Evolutionary conservation across 2,888 invertebrate species (phyloP), one percentile per base, ranked within the genome.

Genomic region (Melanchra persicariae): DNA sequence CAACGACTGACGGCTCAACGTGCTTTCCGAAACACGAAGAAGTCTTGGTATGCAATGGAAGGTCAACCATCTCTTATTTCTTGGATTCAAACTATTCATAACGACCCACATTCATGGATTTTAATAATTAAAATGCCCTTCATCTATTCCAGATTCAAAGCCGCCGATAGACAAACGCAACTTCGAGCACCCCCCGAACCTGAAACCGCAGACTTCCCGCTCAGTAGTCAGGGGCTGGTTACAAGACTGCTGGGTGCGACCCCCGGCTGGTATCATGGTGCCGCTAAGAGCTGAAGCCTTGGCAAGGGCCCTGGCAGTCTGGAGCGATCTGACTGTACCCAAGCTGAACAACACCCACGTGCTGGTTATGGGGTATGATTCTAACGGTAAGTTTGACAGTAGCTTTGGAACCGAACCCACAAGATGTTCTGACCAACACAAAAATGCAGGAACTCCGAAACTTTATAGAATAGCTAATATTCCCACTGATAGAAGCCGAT

Each of bases 341-440:
- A 92, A 92, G 0, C 77, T 95, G 24, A 93, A 95, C 45, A 85
- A 95, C 4, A 91, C 93, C 0, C 95, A 95, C 43, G 92, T 96
- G 0, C 91, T 96, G 26, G 90, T 96, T 0, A 92, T 96, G 19
- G 96, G 95, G n/a, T 96, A 95, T 52, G 96, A 96, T 77, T 90
- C 92, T 0, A 94, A 96, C 76, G 96, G 95, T 95, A 76, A 92
- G 93, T 52, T n/a, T n/a, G n/a, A n/a, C n/a, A n/a, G n/a, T n/a
- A n/a, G n/a, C n/a, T n/a, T n/a, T n/a, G n/a, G n/a, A n/a, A n/a
- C n/a, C n/a, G n/a, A n/a, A n/a, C n/a, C n/a, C n/a, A n/a, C n/a
- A n/a, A n/a, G n/a, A n/a, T n/a, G n/a, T n/a, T n/a, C n/a, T n/a
- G n/a, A n/a, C n/a, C n/a, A n/a, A n/a, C n/a, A n/a, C n/a, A n/a